Evolutionary conservation across 2,797 vertebrate species (phyloP).

Genomic region (Darevskia nairensis): DNA sequence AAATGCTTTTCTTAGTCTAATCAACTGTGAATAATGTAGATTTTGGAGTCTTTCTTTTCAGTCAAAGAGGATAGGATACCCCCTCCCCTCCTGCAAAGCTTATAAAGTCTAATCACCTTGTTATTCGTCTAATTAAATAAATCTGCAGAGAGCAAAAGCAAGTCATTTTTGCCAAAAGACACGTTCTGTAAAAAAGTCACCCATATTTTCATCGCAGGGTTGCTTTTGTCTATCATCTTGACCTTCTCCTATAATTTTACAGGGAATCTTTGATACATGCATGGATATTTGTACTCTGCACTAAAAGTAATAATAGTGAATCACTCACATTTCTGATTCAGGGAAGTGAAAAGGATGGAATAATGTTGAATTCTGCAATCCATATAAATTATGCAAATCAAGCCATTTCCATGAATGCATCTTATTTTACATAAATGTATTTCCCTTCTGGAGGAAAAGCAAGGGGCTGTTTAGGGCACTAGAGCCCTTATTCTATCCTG

Average conservation of each 20-base stretch:
- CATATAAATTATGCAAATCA: neutral
- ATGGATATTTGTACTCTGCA: neutral
- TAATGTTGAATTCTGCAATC: neutral
- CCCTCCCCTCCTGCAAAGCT: slow-evolving; percentile 61
- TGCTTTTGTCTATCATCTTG: slow-evolving; percentile 40
- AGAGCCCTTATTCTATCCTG: too few relatives aligned
- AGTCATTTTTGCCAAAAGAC: slow-evolving; percentile 37
- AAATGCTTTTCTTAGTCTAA: slow-evolving; percentile 82
- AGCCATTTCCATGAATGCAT: neutral
- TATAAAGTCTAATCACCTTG: slow-evolving; percentile 76
- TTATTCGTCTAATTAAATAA: slow-evolving; percentile 78
- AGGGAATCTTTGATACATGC: neutral
- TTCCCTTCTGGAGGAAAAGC: neutral
- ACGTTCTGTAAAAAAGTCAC: slow-evolving; percentile 17
- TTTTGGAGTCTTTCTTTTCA: slow-evolving; percentile 77
- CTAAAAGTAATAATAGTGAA: neutral
- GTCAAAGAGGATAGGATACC: slow-evolving; percentile 78
- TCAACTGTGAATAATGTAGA: slow-evolving; percentile 84
- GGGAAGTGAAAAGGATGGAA: neutral
- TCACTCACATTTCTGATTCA: neutral
- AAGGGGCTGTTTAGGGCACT: neutral
- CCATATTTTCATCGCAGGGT: slow-evolving; percentile 6
- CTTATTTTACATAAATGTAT: neutral
- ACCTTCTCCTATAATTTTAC: slow-evolving; percentile 1
- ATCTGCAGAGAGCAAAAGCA: slow-evolving; percentile 58